Conservation (phyloP, 2,797 vertebrate genomes). For the Characodon lateralis region DNA sequence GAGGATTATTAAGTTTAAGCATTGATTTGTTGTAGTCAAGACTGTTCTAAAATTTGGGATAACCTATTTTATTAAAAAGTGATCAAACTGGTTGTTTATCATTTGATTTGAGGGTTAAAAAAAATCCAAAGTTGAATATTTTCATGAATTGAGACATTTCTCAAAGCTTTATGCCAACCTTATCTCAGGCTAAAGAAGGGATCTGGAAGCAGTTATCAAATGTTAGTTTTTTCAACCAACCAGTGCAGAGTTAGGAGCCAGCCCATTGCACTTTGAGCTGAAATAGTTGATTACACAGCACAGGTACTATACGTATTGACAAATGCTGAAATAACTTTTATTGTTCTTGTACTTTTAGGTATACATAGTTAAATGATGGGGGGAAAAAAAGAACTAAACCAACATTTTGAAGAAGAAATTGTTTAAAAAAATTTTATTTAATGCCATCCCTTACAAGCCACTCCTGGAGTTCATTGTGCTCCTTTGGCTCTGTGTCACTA, state of each 20-base stretch:
- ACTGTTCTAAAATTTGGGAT: neutral
- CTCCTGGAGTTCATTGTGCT: slow-evolving; percentile 23
- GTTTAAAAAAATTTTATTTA: too few species aligned
- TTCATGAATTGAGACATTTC: slow-evolving; percentile 35
- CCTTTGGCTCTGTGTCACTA: slow-evolving; percentile 48
- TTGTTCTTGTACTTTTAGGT: neutral
- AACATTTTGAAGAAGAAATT: too few species aligned
- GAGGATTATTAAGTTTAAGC: neutral
- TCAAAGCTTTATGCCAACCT: slow-evolving; percentile 24
- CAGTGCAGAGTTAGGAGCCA: slow-evolving; percentile 34
- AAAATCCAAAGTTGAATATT: slow-evolving; percentile 4
- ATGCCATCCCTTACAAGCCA: slow-evolving; percentile 13
- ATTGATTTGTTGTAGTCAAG: neutral
- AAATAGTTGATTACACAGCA: slow-evolving; percentile 1
- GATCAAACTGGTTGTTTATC: neutral
- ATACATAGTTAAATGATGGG: neutral
- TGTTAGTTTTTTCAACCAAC: slow-evolving; percentile 45
- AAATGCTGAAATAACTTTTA: slow-evolving; percentile 17
- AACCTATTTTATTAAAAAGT: neutral
- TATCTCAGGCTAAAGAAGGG: slow-evolving; percentile 44
- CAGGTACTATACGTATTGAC: neutral
- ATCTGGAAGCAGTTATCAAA: slow-evolving; percentile 60
- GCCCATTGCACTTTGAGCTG: neutral
- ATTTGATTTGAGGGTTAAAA: neutral
- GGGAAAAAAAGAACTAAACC: too few species aligned